Conservation (phyloP, 2,113 vertebrate genomes). For the Perognathus longimembris region DNA sequence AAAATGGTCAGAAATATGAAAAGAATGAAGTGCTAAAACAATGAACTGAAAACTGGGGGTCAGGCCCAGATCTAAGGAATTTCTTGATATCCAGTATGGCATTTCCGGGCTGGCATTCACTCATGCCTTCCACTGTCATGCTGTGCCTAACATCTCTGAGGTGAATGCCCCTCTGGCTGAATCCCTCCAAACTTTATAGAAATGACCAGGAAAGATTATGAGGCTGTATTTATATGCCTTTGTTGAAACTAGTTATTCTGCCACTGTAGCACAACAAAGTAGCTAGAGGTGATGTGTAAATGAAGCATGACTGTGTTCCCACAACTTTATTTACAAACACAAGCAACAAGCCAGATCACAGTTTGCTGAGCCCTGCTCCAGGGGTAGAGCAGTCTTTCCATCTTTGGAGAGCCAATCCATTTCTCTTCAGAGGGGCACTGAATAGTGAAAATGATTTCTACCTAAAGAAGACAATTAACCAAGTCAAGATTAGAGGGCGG, state of each 20-base stretch:
- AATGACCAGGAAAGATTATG: neutral
- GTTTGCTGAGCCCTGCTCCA: constrained; percentile 27
- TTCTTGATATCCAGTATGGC: neutral
- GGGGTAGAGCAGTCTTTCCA: constrained; percentile 23
- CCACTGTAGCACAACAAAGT: constrained; percentile 2
- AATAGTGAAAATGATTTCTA: constrained; percentile 17
- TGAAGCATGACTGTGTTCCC: neutral
- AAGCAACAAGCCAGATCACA: neutral
- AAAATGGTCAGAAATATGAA: neutral
- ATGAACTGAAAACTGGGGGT: neutral
- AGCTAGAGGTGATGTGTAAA: neutral
- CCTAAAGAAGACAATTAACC: constrained; percentile 22
- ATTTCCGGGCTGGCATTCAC: neutral
- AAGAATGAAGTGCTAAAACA: neutral
- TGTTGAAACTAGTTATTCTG: neutral
- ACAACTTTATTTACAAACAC: constrained; percentile 37
- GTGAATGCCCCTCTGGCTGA: neutral
- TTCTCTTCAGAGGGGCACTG: constrained; percentile 35
- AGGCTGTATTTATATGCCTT: neutral
- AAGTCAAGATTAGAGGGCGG: constrained; percentile 34
- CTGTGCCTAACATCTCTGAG: neutral
- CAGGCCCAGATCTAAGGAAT: neutral
- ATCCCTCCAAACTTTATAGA: constrained; percentile 25
- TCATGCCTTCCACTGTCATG: neutral
- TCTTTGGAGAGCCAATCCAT: constrained; percentile 51